Conservation (phyloP, 92 coral and sea anemone species). For the Hydrozoanthus gracilis region DNA sequence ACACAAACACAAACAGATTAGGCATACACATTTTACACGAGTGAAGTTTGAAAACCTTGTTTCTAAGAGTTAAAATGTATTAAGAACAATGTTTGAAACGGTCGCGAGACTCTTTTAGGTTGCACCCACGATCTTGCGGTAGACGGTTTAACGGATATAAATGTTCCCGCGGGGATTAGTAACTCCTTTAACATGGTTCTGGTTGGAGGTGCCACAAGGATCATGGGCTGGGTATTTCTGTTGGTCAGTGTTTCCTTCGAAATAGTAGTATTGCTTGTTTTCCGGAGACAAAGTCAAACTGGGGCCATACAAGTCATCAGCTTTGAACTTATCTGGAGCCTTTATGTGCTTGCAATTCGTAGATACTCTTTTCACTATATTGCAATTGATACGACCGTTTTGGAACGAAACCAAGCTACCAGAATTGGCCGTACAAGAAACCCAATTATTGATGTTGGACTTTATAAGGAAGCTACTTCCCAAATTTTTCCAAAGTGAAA, state of each 20-base stretch:
- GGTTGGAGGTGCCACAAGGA: slow-evolving; percentile 31
- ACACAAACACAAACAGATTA: too few relatives aligned
- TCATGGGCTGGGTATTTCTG: slow-evolving; percentile 25
- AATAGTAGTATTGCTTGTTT: slow-evolving; percentile 29
- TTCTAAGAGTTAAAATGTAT: too few relatives aligned
- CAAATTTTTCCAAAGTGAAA: slow-evolving; percentile 18
- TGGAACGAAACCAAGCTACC: not conserved
- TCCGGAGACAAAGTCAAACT: slow-evolving; percentile 10
- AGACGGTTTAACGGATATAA: slow-evolving; percentile 22
- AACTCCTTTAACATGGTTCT: slow-evolving; percentile 6
- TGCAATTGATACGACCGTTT: not conserved
- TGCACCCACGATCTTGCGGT: too few relatives aligned
- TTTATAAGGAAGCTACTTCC: not conserved
- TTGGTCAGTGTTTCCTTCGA: slow-evolving; percentile 10
- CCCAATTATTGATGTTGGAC: slow-evolving; percentile 26
- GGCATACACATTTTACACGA: too few relatives aligned
- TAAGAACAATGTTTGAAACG: too few relatives aligned
- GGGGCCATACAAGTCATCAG: not conserved
- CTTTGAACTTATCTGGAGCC: not conserved
- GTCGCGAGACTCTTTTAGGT: too few relatives aligned
- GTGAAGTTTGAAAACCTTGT: too few relatives aligned
- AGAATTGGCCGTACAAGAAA: not conserved
- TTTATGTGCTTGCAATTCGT: not conserved
- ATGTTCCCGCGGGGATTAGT: slow-evolving; percentile 35
- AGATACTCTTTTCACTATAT: not conserved